A percentile compares a stretch with the other conserved stretches of the same genome.
phyloP scores from a whole-genome alignment of 53 echinoderm and acorn worm genomes.

The Actinopyga echinites region DNA sequence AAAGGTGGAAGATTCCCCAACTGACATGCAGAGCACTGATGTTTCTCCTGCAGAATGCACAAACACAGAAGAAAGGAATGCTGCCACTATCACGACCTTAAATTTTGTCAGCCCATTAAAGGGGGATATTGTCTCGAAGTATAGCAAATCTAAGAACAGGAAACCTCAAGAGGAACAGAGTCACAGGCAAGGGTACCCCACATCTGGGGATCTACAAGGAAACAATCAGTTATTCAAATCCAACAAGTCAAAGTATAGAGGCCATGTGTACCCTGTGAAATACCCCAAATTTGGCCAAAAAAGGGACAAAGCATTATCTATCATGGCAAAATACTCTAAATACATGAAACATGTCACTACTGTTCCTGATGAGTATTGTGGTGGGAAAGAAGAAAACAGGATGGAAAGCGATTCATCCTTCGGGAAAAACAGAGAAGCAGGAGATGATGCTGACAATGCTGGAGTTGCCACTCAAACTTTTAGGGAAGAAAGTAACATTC shows the following conservation, averaged over 20 bases:
- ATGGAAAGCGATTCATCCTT: not conserved
- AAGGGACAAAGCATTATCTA: constrained; percentile 38
- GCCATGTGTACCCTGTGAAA: not conserved
- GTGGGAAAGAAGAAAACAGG: not conserved
- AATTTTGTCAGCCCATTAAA: not conserved
- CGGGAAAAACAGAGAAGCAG: not conserved
- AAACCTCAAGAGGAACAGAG: not conserved
- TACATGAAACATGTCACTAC: constrained; percentile 36
- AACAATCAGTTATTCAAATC: not conserved
- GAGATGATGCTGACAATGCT: not conserved
- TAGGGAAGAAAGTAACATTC: no score
- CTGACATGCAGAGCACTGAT: not conserved
- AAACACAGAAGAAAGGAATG: not conserved
- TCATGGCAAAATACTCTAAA: constrained; percentile 46
- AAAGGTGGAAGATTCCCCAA: not conserved
- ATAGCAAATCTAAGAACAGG: constrained; percentile 4
- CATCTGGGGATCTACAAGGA: no score
- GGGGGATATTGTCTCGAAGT: not conserved
- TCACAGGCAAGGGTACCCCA: not conserved
- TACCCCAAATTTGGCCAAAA: constrained; percentile 23
- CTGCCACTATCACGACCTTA: not conserved
- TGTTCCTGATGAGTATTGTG: not conserved
- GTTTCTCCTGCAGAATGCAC: not conserved
- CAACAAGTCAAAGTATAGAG: not conserved
- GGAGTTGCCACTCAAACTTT: not conserved